These are phyloP conservation scores for Meiosimyza platycephala DNA, from an alignment of 2,888 invertebrate species.

Conservation along the genomic window DNA sequence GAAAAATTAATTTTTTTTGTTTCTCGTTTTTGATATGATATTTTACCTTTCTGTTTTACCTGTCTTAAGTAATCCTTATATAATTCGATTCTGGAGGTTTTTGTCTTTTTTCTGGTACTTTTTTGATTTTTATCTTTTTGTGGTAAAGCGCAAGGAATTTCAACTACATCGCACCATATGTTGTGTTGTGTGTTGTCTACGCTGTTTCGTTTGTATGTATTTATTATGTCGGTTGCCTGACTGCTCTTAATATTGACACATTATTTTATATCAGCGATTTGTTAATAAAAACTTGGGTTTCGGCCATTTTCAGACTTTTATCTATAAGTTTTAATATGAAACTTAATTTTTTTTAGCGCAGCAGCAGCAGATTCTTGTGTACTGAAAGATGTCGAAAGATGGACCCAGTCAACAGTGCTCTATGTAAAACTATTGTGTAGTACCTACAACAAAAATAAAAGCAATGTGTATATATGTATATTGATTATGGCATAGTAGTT, in stretches of 20 bases:
- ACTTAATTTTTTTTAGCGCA: too few relatives aligned
- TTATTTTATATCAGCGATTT: too few relatives aligned
- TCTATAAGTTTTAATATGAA: too few relatives aligned
- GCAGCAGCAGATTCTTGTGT: too few relatives aligned
- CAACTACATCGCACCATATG: not conserved
- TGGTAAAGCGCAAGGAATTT: not conserved
- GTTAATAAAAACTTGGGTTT: too few relatives aligned
- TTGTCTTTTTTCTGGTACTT: not conserved
- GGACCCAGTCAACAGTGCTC: slow-evolving; percentile 21
- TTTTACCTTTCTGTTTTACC: not conserved
- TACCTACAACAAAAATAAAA: slow-evolving; percentile 30
- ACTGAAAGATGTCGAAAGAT: not conserved
- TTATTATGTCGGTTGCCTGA: too few relatives aligned
- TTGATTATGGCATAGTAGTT: slow-evolving; percentile 36
- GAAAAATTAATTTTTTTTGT: not conserved
- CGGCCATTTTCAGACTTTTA: too few relatives aligned
- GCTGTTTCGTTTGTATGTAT: not conserved
- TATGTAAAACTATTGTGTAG: slow-evolving; percentile 29
- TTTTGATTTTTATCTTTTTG: not conserved
- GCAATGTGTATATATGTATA: slow-evolving; percentile 19
- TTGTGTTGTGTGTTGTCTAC: not conserved
- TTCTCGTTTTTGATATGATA: not conserved
- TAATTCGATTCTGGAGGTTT: not conserved
- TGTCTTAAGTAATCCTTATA: not conserved
- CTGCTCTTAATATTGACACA: too few relatives aligned